Percentiles rank a stretch among this genome's conserved stretches.
These are phyloP conservation scores for Peromyscus polionotus DNA, from an alignment of 2,113 vertebrate genomes.

Conservation along the genomic window DNA sequence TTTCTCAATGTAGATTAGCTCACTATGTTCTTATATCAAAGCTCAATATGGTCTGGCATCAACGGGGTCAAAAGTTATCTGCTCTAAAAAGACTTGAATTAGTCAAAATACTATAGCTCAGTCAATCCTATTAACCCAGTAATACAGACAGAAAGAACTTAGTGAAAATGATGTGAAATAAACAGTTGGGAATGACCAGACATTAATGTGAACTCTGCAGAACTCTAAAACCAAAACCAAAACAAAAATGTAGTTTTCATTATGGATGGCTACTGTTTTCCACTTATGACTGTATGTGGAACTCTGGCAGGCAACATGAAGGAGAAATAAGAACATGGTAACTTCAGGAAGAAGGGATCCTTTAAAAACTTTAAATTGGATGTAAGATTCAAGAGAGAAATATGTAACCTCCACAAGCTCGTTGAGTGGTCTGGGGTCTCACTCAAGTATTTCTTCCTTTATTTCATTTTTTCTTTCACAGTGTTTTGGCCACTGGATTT, in stretches of 20 bases:
- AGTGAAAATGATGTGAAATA: background rate
- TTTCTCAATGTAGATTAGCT: background rate
- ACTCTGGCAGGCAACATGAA: background rate
- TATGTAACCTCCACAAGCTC: background rate
- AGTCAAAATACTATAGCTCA: background rate
- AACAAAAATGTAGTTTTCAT: slow-evolving; percentile 19
- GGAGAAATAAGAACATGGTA: background rate
- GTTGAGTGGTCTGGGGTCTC: background rate
- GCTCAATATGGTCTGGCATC: background rate
- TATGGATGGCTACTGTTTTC: slow-evolving; percentile 1
- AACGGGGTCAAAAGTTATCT: background rate
- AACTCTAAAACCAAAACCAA: slow-evolving; percentile 42
- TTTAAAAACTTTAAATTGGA: background rate
- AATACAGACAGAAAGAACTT: background rate
- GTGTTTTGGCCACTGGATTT: background rate
- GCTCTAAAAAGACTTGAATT: background rate
- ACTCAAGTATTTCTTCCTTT: background rate
- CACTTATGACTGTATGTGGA: background rate
- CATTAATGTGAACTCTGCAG: slow-evolving; percentile 40
- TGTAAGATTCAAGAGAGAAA: background rate
- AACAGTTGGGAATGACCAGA: slow-evolving; percentile 16
- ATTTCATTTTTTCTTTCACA: background rate
- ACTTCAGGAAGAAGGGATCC: background rate
- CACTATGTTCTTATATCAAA: background rate
- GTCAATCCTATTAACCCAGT: background rate